These are phyloP conservation scores for Podarcis cretensis DNA, from an alignment of 2,113 vertebrate genomes.

Conservation along the genomic window DNA sequence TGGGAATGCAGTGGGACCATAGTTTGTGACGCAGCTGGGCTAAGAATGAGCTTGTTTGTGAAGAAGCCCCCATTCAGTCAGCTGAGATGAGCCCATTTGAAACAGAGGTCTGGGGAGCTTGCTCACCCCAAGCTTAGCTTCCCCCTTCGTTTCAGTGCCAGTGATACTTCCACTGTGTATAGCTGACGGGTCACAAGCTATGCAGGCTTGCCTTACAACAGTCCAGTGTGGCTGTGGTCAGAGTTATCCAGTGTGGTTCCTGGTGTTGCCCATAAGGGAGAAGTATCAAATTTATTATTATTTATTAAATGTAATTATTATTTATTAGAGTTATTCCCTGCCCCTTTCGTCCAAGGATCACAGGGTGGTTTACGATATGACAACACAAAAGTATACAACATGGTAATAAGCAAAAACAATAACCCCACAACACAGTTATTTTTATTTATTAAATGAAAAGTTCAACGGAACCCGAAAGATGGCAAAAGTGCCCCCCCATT, in stretches of 20 bases:
- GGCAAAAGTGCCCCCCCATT: neutral
- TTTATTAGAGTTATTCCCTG: too few relatives aligned
- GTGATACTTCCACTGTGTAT: neutral
- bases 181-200: neutral
- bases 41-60: neutral
- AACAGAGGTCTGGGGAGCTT: neutral
- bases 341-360: too few relatives aligned
- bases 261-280: neutral
- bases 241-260: neutral
- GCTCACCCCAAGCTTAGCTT: neutral
- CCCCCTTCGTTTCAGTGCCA: too few relatives aligned
- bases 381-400: too few relatives aligned
- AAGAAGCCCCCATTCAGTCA: neutral
- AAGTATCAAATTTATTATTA: neutral
- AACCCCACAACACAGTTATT: too few relatives aligned
- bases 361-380: too few relatives aligned
- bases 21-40: neutral
- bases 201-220: neutral
- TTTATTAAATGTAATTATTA: too few relatives aligned
- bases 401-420: too few relatives aligned
- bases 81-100: neutral
- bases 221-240: neutral
- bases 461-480: neutral
- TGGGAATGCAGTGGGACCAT: neutral
- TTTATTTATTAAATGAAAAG: neutral